Percentiles rank a stretch among this genome's conserved stretches.
Conservation (phyloP, 2,113 vertebrate species). For the Pseudopipra pipra region DNA sequence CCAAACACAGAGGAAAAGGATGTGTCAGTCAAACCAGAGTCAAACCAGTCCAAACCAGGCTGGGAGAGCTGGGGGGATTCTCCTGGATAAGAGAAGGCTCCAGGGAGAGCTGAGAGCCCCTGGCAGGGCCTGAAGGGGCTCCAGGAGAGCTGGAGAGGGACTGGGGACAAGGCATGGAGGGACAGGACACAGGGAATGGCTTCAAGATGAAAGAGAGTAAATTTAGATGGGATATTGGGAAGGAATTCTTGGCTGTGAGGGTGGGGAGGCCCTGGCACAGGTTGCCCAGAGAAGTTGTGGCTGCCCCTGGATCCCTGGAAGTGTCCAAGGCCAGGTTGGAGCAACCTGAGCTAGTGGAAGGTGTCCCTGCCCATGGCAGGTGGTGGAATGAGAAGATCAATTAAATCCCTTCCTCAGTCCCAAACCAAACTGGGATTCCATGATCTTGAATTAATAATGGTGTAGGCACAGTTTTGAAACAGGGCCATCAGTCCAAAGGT, state of each 20-base stretch:
- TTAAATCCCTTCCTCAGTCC: too few species aligned
- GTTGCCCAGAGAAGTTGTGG: not conserved
- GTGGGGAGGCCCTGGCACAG: too few species aligned
- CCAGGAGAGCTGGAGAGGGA: not conserved
- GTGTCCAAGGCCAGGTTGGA: not conserved
- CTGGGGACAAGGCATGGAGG: not conserved
- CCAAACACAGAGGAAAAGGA: not conserved
- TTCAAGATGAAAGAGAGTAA: rapidly evolving
- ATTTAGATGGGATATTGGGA: not conserved
- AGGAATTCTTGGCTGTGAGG: not conserved
- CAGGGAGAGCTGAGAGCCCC: not conserved
- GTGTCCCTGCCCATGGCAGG: rapidly evolving
- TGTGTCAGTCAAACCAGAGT: not conserved
- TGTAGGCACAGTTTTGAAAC: not conserved
- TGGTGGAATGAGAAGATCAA: not conserved
- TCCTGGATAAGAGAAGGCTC: not conserved
- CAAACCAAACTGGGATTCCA: not conserved
- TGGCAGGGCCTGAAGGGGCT: rapidly evolving
- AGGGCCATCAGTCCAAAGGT: not conserved
- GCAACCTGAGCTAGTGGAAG: rapidly evolving
- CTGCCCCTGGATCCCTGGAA: not conserved
- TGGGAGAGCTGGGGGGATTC: not conserved
- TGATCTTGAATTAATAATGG: not conserved
- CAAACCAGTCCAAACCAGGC: not conserved
- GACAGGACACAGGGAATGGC: not conserved